phyloP scores from a whole-genome alignment of 2,797 vertebrate species.

The Rhynchotus rufescens region DNA sequence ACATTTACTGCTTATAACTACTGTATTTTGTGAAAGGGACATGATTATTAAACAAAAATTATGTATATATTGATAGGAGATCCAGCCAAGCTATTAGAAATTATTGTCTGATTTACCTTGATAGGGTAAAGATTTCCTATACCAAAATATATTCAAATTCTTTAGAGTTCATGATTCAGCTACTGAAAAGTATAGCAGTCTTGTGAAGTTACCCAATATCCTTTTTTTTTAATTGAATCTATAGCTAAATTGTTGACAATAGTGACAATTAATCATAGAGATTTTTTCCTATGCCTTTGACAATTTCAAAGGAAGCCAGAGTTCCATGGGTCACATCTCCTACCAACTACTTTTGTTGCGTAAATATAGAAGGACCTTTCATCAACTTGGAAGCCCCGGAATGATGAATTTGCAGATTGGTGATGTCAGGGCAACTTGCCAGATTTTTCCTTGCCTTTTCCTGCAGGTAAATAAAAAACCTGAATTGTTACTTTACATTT shows the following conservation, averaged over 20 bases:
- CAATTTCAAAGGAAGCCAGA: conserved; percentile 10
- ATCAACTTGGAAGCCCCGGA: conserved; percentile 53
- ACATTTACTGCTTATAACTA: background rate
- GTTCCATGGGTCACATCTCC: conserved; percentile 19
- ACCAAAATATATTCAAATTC: background rate
- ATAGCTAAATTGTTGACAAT: background rate
- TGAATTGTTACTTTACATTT: conserved; percentile 3
- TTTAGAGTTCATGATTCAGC: background rate
- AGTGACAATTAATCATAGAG: conserved; percentile 30
- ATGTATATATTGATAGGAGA: background rate
- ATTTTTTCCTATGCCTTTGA: background rate
- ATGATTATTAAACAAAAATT: background rate
- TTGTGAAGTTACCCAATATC: background rate
- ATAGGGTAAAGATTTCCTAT: background rate
- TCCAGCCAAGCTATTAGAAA: background rate
- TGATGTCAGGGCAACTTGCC: conserved; percentile 63
- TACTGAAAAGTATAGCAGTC: background rate
- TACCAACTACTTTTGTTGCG: conserved; percentile 56
- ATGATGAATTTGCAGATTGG: conserved; percentile 69
- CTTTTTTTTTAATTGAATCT: conserved; percentile 14
- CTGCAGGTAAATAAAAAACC: conserved; percentile 14
- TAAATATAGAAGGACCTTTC: conserved; percentile 46
- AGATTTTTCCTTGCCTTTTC: conserved; percentile 49
- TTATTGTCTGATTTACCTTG: background rate
- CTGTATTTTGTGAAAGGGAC: background rate